Evolutionary conservation across 2,113 vertebrate genomes (phyloP), one percentile per base, ranked within the genome.

Genomic region (Cyphomyrus plagiostoma): DNA sequence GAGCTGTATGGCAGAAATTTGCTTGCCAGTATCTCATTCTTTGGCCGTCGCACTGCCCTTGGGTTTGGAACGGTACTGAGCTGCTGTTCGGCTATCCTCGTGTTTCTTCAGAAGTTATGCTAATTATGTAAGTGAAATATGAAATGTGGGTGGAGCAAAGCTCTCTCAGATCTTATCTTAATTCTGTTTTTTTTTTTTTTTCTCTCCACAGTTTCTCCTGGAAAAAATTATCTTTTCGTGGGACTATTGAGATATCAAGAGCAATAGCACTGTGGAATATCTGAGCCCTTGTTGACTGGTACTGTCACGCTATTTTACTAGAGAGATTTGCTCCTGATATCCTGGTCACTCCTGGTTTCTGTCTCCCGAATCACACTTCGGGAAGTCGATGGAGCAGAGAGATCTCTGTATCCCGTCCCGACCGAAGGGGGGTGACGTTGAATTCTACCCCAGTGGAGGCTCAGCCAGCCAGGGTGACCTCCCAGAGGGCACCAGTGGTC

Each of bases 361-460:
- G 50, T 52, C 66, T 88, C 89, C 87, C 77, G 89, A 87, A 90
- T 82, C 89, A 15, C 19, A 87, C 93, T 92, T 66, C 86, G 91
- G 93, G 94, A 96, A 93, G 93, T 94, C 94, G 94, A 99, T 99
- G 98, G 98, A 99, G 95, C 96, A 97, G 94, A 97, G 98, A 94
- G 98, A 99, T 93, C 95, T 96, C 93, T 94, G 95, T 95, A 96
- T 95, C 95, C 92, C 93, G 90, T 95, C 95, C 92, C 96, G 97
- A 95, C 96, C 97, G 93, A 97, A 97, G 91, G 97, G 96, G 91
- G 94, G 94, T 0, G 98, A 98, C 93, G 94, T 96, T 52, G 97
- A 97, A 91, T 97, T 96, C 93, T 92, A 96, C 92, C 93, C 94
- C 13, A 92, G 94, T 0, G 45, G 90, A n/a, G 91, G 92, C 66